Evolutionary conservation across 2,113 vertebrate genomes (phyloP).

Genomic region (Hippoglossus stenolepis): DNA sequence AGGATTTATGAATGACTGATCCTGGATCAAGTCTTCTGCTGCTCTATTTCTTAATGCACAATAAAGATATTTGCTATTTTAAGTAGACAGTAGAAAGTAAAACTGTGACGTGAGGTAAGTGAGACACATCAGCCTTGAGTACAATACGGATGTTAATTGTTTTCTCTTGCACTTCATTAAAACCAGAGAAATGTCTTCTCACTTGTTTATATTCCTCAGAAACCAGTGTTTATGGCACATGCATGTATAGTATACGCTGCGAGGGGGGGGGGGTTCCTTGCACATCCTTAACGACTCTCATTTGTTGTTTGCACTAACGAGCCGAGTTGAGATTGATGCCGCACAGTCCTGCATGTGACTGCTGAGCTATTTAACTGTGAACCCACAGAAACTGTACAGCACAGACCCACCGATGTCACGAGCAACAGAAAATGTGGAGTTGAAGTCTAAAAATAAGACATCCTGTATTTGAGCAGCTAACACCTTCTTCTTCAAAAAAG

Average conservation of each 20-base stretch:
- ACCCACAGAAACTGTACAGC: constrained; percentile 13
- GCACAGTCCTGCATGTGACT: constrained; percentile 13
- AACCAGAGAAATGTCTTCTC: neutral
- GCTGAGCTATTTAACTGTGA: constrained; percentile 27
- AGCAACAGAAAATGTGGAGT: constrained; percentile 38
- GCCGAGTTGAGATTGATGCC: neutral
- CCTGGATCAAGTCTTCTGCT: neutral
- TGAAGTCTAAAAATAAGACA: constrained; percentile 69
- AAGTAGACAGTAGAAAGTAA: neutral
- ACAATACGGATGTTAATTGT: neutral
- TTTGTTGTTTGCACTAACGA: neutral
- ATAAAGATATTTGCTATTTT: neutral
- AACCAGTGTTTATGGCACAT: neutral
- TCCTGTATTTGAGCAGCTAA: constrained; percentile 58
- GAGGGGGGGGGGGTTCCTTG: neutral
- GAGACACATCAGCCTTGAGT: neutral
- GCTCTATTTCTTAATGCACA: neutral
- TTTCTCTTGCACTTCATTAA: neutral
- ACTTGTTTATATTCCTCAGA: too few relatives aligned
- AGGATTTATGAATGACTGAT: neutral
- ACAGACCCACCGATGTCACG: constrained; percentile 1
- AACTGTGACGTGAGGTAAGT: too few relatives aligned
- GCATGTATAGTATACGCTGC: neutral
- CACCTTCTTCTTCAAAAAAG: constrained; percentile 63
- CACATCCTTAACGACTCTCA: too few relatives aligned